phyloP scores from a whole-genome alignment of 2,888 invertebrate species.

The Apeira syringaria region DNA sequence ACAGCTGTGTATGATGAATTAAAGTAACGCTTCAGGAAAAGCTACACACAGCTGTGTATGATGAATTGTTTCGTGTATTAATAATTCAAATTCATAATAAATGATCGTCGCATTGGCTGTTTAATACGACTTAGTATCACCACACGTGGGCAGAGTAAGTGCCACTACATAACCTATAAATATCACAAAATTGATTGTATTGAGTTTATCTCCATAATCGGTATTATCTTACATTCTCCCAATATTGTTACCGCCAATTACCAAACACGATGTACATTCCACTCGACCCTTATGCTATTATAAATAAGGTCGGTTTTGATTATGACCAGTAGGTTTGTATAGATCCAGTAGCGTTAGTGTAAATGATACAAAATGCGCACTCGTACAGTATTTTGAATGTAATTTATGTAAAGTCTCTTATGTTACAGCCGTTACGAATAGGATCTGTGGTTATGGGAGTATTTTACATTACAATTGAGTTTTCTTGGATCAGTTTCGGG shows the following conservation, averaged over 20 bases:
- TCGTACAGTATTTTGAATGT: constrained; percentile 21
- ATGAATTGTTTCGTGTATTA: too few relatives aligned
- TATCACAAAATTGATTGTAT: constrained; percentile 44
- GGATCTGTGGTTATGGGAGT: constrained; percentile 10
- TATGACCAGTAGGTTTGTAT: constrained; percentile 1
- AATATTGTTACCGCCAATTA: constrained; percentile 43
- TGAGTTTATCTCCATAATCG: constrained; percentile 45
- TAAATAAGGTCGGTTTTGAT: constrained; percentile 12
- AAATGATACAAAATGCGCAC: constrained; percentile 27
- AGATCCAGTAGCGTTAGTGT: constrained; percentile 27
- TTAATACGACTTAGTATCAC: constrained; percentile 17
- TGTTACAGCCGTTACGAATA: constrained; percentile 28
- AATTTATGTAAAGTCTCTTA: constrained; percentile 30
- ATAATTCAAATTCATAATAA: neutral
- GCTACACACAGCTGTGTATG: too few relatives aligned
- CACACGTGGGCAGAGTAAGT: constrained; percentile 8
- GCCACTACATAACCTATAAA: constrained; percentile 25
- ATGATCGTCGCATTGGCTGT: constrained; percentile 4
- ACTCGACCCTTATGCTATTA: neutral
- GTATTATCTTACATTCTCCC: constrained; percentile 52
- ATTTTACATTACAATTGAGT: constrained; percentile 25
- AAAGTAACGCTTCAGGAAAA: too few relatives aligned
- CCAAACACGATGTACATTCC: constrained; percentile 8
- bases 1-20: too few relatives aligned
- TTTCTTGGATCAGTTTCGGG: constrained; percentile 19